These are phyloP conservation scores for Nomada lathburiana DNA, from an alignment of 2,888 invertebrate species.

Conservation along the genomic window DNA sequence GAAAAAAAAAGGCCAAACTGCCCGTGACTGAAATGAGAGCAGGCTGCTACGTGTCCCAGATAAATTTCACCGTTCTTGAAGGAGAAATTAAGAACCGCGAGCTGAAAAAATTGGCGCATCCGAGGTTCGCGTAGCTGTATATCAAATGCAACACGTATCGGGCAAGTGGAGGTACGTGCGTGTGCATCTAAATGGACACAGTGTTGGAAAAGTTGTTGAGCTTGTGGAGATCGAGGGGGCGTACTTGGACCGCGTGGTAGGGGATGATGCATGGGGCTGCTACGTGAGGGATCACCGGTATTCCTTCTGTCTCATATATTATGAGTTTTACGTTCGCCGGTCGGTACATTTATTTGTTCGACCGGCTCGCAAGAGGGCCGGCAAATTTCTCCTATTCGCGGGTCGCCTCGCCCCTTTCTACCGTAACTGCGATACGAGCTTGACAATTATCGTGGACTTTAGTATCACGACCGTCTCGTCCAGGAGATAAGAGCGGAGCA, in stretches of 20 bases:
- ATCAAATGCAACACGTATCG: constrained; percentile 57
- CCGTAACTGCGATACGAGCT: constrained; percentile 38
- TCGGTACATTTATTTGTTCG: constrained; percentile 79
- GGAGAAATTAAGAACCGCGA: constrained; percentile 19
- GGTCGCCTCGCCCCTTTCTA: neutral
- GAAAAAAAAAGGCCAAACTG: too few species aligned
- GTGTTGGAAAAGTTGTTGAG: constrained; percentile 70
- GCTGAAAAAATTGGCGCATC: constrained; percentile 47
- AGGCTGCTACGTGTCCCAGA: too few species aligned
- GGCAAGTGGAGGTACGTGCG: constrained; percentile 12
- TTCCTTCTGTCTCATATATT: constrained; percentile 81
- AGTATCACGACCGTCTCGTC: constrained; percentile 56
- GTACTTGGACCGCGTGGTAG: constrained; percentile 57
- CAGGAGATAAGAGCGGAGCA: constrained; percentile 56
- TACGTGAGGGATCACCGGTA: constrained; percentile 78
- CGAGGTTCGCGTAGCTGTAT: constrained; percentile 47
- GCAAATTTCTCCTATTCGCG: constrained; percentile 44
- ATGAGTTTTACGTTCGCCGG: constrained; percentile 79
- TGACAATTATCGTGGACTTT: constrained; percentile 63
- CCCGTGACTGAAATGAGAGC: too few species aligned
- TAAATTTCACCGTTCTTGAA: neutral
- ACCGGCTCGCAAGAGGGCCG: constrained; percentile 72
- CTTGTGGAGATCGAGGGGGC: constrained; percentile 57
- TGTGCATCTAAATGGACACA: constrained; percentile 65
- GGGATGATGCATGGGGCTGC: constrained; percentile 74